Evolutionary conservation across 2,888 invertebrate species (phyloP), one percentile per base, ranked within the genome.

Genomic region (Mayetiola destructor): DNA sequence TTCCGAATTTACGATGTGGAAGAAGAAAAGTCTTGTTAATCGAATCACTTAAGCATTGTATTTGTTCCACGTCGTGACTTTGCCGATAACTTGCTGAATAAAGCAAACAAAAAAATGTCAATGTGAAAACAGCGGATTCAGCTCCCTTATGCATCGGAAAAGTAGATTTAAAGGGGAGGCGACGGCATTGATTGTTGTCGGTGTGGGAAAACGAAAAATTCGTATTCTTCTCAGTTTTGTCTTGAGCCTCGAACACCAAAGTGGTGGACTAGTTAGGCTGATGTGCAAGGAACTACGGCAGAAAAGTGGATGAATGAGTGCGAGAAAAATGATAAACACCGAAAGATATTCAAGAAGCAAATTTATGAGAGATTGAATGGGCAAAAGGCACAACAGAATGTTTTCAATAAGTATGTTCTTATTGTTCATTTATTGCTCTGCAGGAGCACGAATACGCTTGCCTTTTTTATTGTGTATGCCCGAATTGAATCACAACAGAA

Each of bases 141-240:
- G 20, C 6, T 32, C 32, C 10, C 5, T 8, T 39, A 10, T 16
- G 39, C 12, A 36, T 12, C 16, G 39, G 20, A n/a, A n/a, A n/a
- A n/a, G n/a, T 12, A 37, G 37, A 37, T 37, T 37, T 37, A 12
- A 37, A 12, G 14, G 9, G 14, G 37, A 37, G 12, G 14, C 12
- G 9, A n/a, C 14, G 3, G 37, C n/a, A 12, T 12, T n/a, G n/a
- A 4, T 37, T 12, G n/a, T 37, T 37, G n/a, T 37, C 37, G n/a
- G 37, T 37, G 37, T 37, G 37, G n/a, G n/a, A n/a, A 37, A n/a
- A 1, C n/a, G 48, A 48, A 48, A 48, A 48, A 48, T 27, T 48
- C 27, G 27, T 27, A n/a, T n/a, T n/a, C n/a, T n/a, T n/a, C n/a
- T n/a, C n/a, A n/a, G n/a, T n/a, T n/a, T n/a, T n/a, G n/a, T n/a